Conservation (phyloP, 2,888 invertebrate species). For the Adineta ricciae region DNA sequence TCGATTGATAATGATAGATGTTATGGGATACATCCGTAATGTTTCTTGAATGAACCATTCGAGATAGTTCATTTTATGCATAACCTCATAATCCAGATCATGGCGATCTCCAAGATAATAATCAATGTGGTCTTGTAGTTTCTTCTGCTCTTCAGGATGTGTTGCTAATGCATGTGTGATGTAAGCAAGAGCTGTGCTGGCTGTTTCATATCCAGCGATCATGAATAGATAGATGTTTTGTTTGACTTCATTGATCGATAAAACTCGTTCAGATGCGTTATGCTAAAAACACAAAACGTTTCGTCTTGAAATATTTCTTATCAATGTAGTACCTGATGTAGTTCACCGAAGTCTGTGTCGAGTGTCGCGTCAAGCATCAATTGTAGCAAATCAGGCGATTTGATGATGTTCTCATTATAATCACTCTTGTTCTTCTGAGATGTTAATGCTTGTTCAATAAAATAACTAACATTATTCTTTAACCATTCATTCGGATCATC, state of each 20-base stretch:
- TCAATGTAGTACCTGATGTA: neutral
- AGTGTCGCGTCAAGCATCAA: slow-evolving; percentile 4
- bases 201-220: slow-evolving; percentile 28
- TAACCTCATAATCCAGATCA: slow-evolving; percentile 42
- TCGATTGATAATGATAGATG: slow-evolving; percentile 39
- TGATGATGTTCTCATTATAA: neutral
- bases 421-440: neutral
- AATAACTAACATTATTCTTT: neutral
- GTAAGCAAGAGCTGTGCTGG: slow-evolving; percentile 24
- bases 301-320: neutral
- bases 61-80: slow-evolving; percentile 45
- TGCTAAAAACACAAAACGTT: neutral
- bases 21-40: slow-evolving; percentile 49
- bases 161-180: slow-evolving; percentile 7
- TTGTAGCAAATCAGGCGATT: neutral
- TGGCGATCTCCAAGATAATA: neutral
- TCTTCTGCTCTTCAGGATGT: slow-evolving; percentile 25
- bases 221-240: slow-evolving; percentile 24
- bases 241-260: slow-evolving; percentile 19
- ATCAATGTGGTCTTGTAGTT: slow-evolving; percentile 19
- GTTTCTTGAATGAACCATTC: slow-evolving; percentile 51
- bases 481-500: neutral
- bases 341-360: neutral
- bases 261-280: neutral
- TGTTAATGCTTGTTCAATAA: neutral